These are phyloP conservation scores for Rhabdomys dilectus DNA, from an alignment of 2,113 vertebrate genomes.

Conservation along the genomic window DNA sequence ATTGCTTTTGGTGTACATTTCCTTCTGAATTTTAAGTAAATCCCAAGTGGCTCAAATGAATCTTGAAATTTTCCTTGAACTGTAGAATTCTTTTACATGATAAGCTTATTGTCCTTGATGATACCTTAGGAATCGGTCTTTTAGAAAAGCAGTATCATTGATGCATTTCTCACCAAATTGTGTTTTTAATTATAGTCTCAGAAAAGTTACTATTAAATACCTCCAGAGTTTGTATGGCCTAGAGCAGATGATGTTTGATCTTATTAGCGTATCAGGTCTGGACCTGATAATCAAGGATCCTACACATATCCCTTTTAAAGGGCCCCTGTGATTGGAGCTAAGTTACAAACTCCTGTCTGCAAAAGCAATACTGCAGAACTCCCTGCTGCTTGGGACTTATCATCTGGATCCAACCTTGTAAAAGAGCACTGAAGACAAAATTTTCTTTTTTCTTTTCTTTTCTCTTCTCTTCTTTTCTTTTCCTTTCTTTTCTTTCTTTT, in stretches of 20 bases:
- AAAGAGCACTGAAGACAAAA: neutral
- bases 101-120: neutral
- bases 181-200: slow-evolving; percentile 11
- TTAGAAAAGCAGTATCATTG: slow-evolving; percentile 18
- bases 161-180: slow-evolving; percentile 30
- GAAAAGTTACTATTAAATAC: slow-evolving; percentile 47
- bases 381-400: neutral
- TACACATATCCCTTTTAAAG: neutral
- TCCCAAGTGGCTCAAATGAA: neutral
- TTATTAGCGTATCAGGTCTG: neutral
- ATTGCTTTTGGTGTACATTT: slow-evolving; percentile 42
- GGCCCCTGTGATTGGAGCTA: neutral
- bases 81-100: slow-evolving; percentile 2
- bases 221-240: neutral
- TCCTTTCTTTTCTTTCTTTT: neutral
- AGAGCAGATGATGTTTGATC: slow-evolving; percentile 22
- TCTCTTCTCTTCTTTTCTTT: neutral
- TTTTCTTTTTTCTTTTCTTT: neutral
- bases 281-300: neutral
- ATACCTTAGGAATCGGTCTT: neutral
- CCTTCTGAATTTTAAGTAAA: neutral
- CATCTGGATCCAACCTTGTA: neutral
- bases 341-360: neutral
- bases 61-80: slow-evolving; percentile 27
- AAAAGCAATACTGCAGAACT: neutral